Evolutionary conservation across 2,888 invertebrate genomes (phyloP), one percentile per base, ranked within the genome.

Genomic region (Dexiosoma caninum): DNA sequence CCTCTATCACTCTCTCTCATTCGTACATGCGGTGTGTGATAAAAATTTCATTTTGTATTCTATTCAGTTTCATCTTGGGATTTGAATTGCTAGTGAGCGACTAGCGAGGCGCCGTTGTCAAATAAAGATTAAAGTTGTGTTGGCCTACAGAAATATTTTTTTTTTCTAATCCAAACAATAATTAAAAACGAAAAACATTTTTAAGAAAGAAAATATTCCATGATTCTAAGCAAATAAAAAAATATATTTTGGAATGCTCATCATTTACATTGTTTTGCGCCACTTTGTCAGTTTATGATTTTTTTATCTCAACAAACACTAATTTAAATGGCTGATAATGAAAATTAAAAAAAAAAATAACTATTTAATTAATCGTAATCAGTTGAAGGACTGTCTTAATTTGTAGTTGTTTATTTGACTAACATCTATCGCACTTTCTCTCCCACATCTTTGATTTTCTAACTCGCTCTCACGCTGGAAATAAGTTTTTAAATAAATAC

Each of bases 31-130:
- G 5, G 19, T 6, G 51, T 49, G 32, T 42, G 16, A 40, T 59
- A 32, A 9, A 40, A 23, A 23, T 66, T 30, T 37, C 14, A 14
- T 30, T 75, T 64, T 1, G 0, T 16, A 12, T 64, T 37, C 10
- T 14, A 49, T 49, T 75, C 57, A 75, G 75, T 75, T 40, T 21
- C 42, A 49, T 67, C 32, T 51, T 51, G 75, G 14, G n/a, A 51
- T 44, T 60, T 32, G 59, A 59, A 51, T 42, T 59, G 49, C 12
- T 42, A 23, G 67, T 51, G 42, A 51, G 42, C 16, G 14, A 21
- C 23, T 12, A 27, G 10, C 5, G 1, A 30, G 4, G 10, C n/a
- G 21, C 37, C 37, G 23, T 35, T 19, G 12, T 19, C n/a, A 19
- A 16, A 32, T 0, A 53, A 10, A 19, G 16, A 16, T 32, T 19